Conservation (phyloP, 2,888 invertebrate species). For the Agrotis puta region DNA sequence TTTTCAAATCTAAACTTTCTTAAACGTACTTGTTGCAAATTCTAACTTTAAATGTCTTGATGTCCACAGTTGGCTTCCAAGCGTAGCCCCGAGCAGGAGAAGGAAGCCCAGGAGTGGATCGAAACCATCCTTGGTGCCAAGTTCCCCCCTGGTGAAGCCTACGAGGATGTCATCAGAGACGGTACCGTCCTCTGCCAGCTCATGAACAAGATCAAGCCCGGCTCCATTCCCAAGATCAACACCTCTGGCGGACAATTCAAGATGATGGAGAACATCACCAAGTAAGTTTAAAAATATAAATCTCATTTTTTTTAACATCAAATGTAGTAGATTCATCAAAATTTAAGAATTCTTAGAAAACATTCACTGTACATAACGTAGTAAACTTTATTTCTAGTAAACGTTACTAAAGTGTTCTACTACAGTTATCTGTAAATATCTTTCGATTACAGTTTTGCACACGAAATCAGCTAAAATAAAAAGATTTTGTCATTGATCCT, state of each 20-base stretch:
- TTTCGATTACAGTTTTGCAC: not conserved
- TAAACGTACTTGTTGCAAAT: not conserved
- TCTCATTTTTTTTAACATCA: not conserved
- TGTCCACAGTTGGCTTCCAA: slow-evolving; percentile 94
- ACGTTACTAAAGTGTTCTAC: not conserved
- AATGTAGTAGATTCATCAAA: not conserved
- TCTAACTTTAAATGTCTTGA: slow-evolving; percentile 5
- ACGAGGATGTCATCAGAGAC: slow-evolving; percentile 97
- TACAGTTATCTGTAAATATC: not conserved
- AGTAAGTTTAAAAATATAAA: slow-evolving; percentile 90
- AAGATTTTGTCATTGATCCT: not conserved
- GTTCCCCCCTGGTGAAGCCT: slow-evolving; percentile 95
- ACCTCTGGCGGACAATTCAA: slow-evolving; percentile 99
- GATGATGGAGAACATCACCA: slow-evolving; percentile 99
- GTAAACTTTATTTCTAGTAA: not conserved
- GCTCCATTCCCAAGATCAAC: slow-evolving; percentile 97
- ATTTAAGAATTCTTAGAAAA: not conserved
- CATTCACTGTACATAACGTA: not conserved
- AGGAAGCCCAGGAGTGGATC: slow-evolving; percentile 98
- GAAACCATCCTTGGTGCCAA: slow-evolving; percentile 96
- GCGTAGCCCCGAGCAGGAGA: slow-evolving; percentile 95
- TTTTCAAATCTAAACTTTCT: too few species aligned
- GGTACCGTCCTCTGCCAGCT: slow-evolving; percentile 98
- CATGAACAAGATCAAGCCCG: slow-evolving; percentile 98
- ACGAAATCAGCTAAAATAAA: slow-evolving; percentile 1